Evolutionary conservation across 2,113 vertebrate species (phyloP).

Genomic region (Mungos mungo): DNA sequence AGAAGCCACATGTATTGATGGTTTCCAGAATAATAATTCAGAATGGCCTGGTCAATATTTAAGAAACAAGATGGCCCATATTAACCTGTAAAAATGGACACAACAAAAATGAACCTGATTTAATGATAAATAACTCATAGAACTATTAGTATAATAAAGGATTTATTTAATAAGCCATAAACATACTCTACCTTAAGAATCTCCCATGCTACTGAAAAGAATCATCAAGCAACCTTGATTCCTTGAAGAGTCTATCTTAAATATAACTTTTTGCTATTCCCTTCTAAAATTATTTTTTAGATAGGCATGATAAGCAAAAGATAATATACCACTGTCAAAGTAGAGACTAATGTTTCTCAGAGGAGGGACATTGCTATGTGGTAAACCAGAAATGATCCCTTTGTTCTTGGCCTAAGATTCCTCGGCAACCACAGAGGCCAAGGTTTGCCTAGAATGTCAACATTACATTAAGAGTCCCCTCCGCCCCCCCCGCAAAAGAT

Average conservation of each 20-base stretch:
- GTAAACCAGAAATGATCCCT: neutral
- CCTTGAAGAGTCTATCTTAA: neutral
- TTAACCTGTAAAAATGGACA: constrained; percentile 30
- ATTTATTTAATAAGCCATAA: neutral
- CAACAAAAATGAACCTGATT: neutral
- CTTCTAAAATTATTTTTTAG: constrained; percentile 25
- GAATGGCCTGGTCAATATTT: constrained; percentile 47
- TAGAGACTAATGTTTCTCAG: neutral
- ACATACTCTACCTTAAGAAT: constrained; percentile 12
- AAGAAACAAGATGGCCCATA: neutral
- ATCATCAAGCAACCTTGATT: neutral
- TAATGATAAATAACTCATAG: neutral
- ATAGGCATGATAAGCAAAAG: neutral
- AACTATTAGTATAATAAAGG: neutral
- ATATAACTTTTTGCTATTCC: neutral
- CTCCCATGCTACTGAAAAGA: constrained; percentile 29
- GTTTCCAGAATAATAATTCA: constrained; percentile 49
- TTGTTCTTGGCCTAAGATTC: neutral
- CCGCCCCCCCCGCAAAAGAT: neutral
- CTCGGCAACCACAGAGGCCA: neutral
- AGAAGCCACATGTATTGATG: neutral
- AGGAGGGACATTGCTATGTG: neutral
- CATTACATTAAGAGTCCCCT: neutral
- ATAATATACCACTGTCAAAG: neutral
- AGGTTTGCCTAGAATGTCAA: neutral